These are phyloP conservation scores for Galerucella pusilla DNA, from an alignment of 2,888 invertebrate genomes.

Conservation along the genomic window DNA sequence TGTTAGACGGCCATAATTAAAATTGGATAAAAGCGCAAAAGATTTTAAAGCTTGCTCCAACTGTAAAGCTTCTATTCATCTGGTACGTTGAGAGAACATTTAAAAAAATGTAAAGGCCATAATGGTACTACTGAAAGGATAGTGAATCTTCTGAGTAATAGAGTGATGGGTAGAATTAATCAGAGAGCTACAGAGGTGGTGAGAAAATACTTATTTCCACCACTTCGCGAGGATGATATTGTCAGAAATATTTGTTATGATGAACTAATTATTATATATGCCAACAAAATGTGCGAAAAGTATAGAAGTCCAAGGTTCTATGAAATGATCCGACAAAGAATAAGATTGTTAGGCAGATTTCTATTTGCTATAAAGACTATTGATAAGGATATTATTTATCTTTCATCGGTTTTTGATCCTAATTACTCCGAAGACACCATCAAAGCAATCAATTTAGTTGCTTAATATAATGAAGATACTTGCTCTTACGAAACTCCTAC, in stretches of 20 bases:
- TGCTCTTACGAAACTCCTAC: constrained; percentile 39
- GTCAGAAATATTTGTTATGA: constrained; percentile 21
- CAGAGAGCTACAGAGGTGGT: no score
- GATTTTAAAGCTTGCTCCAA: no score
- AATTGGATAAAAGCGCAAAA: no score
- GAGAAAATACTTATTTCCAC: constrained; percentile 19
- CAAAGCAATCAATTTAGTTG: constrained; percentile 39
- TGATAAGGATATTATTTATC: constrained; percentile 36
- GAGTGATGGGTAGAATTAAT: no score
- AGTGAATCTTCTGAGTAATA: no score
- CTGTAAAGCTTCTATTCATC: no score
- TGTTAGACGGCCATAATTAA: no score
- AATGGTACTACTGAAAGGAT: no score
- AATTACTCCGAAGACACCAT: constrained; percentile 38
- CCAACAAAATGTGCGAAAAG: constrained; percentile 31
- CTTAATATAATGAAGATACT: constrained; percentile 26
- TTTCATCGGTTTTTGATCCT: constrained; percentile 45
- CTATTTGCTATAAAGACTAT: constrained; percentile 28
- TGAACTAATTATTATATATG: not conserved
- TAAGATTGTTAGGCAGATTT: constrained; percentile 39
- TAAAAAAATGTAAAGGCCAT: no score
- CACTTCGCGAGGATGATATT: constrained; percentile 25
- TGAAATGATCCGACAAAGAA: constrained; percentile 40
- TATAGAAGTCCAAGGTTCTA: constrained; percentile 41
- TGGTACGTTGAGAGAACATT: no score